Base-by-base conservation (phyloP, 2,113 vertebrate species). In the Melanotaenia duboulayi region DNA sequence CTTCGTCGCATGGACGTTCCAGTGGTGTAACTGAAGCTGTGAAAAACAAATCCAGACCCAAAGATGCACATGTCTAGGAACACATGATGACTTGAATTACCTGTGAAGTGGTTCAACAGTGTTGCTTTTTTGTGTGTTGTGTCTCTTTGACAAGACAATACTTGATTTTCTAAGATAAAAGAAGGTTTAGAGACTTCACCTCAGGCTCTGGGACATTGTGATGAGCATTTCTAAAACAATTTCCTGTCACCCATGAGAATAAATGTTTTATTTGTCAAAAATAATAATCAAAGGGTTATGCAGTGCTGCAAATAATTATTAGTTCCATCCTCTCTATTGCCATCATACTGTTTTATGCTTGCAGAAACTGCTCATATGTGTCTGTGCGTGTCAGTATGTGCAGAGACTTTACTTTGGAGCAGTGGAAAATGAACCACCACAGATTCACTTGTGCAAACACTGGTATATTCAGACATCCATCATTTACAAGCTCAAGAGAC, bases 371-470 rank as follows among this genome's bases (percentile, higher is more conserved):
- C 62, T 75, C 44, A 4, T 11, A 23, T 12, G 28, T 67, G 57
- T 55, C 25, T 64, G 42, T 14, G 51, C 39, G 42, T 20, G 37
- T 17, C 22, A 48, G 44, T 46, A 44, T 67, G 60, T 19, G 12
- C 40, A 35, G 32, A 70, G 55, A 22, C 52, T 65, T 55, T 7
- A 17, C 65, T 56, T 25, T 54, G n/a, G 62, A 64, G 63, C 32
- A 17, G 62, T 61, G 63, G 51, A 60, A 69, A 81, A 60, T 7
- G 46, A 58, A 61, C 57, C 35, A 2, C 59, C 70, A 3, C 76
- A 59, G 71, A 78, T 78, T 70, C 65, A 72, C 39, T 73, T 70
- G 65, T 78, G 64, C 73, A 86, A 82, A 86, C 76, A 76, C 48
- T 67, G 59, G 17, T 54, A 1, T 22, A 25, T 13, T 74, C 54